Evolutionary conservation across 2,888 invertebrate genomes (phyloP), one percentile per base, ranked within the genome.

Genomic region (Eupithecia inturbata): DNA sequence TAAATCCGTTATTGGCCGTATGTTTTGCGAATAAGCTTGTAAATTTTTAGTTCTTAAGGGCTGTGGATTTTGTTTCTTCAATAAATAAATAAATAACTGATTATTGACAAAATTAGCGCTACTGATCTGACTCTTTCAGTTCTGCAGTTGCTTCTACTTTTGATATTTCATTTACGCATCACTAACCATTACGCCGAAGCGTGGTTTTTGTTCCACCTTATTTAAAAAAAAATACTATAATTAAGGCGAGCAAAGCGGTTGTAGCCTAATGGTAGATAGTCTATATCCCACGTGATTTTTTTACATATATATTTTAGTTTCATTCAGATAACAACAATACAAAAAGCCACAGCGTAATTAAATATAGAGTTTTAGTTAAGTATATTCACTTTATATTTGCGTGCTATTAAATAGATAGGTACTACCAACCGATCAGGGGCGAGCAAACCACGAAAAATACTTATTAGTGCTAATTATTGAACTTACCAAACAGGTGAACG

Each of bases 401-500:
- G 4, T 14, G 26, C 16, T 28, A 16, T 28, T 16, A 28, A 28
- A 60, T 57, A 39, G 14, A 7, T 19, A 19, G 6, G 19, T 19
- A 53, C 70, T 14, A 66, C 6, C 39, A 12, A 39, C 63, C 62
- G 67, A 67, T 66, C 26, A 31, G 66, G 60, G 74, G 71, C 69
- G 72, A 69, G 74, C 41, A 72, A 57, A 60, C 66, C 62, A 70
- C 62, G 22, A 67, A 71, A 66, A 69, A 68, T 31, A 45, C 41
- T 67, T 36, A 36, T 36, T 19, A 71, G 57, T 68, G 71, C 68
- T 16, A 63, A 63, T 62, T 66, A 26, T 39, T 45, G 5, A 69
- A 57, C 41, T 39, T 60, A 67, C 41, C 22, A 62, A 19, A 36
- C 26, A 14, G 39, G 26, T 63, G 39, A 68, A 10, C 19, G 33